phyloP scores from a whole-genome alignment of 2,888 invertebrate genomes.

The Athalia cordata region DNA sequence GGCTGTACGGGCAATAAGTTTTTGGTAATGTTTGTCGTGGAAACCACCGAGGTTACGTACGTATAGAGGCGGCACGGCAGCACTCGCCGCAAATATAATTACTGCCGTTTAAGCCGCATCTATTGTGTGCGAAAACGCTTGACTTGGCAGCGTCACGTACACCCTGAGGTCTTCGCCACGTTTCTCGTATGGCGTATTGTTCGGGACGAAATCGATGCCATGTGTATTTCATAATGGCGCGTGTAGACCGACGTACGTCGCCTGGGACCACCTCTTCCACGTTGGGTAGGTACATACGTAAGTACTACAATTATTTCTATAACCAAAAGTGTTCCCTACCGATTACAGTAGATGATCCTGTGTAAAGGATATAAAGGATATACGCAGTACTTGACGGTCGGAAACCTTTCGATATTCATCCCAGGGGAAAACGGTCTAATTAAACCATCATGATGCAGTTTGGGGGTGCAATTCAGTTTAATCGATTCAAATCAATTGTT shows the following conservation, averaged over 20 bases:
- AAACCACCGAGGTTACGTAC: background rate
- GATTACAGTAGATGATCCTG: constrained; percentile 36
- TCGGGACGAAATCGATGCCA: constrained; percentile 68
- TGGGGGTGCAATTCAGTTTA: no score
- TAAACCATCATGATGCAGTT: background rate
- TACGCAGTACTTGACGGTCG: constrained; percentile 17
- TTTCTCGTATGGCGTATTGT: constrained; percentile 56
- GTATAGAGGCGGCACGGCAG: constrained; percentile 42
- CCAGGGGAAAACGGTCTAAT: constrained; percentile 40
- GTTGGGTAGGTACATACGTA: no score
- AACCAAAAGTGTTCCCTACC: constrained; percentile 19
- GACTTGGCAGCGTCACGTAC: constrained; percentile 65
- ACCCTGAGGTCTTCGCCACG: constrained; percentile 41
- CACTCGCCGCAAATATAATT: constrained; percentile 72
- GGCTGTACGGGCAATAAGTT: no score
- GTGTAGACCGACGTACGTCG: constrained; percentile 14
- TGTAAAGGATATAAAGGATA: constrained; percentile 23
- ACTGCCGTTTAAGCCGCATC: constrained; percentile 71
- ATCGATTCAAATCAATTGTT: constrained; percentile 14
- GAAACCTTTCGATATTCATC: background rate
- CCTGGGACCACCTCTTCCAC: constrained; percentile 45
- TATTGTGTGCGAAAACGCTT: constrained; percentile 70
- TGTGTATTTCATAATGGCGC: constrained; percentile 43
- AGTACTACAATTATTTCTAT: constrained; percentile 36
- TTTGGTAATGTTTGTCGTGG: background rate